Evolutionary conservation across 2,113 vertebrate species (phyloP).

Genomic region (Nesoenas mayeri): DNA sequence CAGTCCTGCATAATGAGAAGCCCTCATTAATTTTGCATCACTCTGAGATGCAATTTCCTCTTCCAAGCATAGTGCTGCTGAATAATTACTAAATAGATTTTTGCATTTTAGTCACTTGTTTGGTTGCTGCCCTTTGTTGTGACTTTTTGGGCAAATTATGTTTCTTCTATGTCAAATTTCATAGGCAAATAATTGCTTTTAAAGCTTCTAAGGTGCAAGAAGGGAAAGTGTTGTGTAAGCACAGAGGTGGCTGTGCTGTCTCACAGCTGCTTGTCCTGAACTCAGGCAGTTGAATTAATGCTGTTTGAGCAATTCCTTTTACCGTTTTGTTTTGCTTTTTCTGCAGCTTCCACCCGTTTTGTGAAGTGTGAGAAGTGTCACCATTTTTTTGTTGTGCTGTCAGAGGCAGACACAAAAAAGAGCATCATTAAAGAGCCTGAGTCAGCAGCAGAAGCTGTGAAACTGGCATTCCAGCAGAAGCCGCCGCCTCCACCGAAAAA

Average conservation of each 20-base stretch:
- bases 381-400: conserved; percentile 98
- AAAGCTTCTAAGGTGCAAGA: background rate
- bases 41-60: background rate
- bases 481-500: conserved; percentile 97
- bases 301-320: background rate
- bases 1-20: background rate
- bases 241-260: background rate
- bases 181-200: background rate
- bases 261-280: background rate
- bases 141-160: background rate
- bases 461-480: conserved; percentile 94
- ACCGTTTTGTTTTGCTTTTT: background rate
- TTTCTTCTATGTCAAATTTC: background rate
- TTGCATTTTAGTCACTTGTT: background rate
- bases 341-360: conserved; percentile 92
- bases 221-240: background rate
- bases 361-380: conserved; percentile 99
- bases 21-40: background rate
- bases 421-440: conserved; percentile 93
- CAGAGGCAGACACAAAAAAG: conserved; percentile 96
- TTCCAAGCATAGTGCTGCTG: background rate
- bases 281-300: background rate
- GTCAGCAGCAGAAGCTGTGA: conserved; percentile 92
- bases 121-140: background rate
- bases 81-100: background rate